These are phyloP conservation scores for Ips nitidus DNA, from an alignment of 1,140 invertebrate species.

Conservation along the genomic window DNA sequence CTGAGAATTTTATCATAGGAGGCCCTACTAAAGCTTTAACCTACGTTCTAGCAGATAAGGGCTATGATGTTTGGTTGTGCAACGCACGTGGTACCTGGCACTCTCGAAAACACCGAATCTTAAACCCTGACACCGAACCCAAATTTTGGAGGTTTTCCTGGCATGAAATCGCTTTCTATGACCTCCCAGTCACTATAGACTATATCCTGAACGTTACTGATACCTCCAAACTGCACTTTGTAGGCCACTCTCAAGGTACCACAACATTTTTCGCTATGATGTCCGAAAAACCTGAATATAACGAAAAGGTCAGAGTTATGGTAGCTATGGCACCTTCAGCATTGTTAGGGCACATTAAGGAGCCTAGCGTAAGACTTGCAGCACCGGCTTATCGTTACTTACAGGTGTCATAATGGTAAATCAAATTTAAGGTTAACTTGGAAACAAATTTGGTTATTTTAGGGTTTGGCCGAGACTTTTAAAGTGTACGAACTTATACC, in stretches of 20 bases:
- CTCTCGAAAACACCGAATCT: conserved; percentile 58
- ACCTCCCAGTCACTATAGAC: conserved; percentile 71
- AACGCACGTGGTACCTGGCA: conserved; percentile 71
- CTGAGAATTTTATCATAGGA: conserved; percentile 65
- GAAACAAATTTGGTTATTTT: background rate
- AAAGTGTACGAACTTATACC: conserved; percentile 25
- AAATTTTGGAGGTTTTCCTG: conserved; percentile 59
- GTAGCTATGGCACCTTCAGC: conserved; percentile 69
- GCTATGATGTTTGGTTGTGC: conserved; percentile 74
- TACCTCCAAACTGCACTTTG: conserved; percentile 55
- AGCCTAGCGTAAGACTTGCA: conserved; percentile 11
- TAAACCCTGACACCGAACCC: conserved; percentile 55
- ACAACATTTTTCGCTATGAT: conserved; percentile 57
- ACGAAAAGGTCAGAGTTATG: conserved; percentile 64
- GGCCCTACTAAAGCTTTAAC: conserved; percentile 61
- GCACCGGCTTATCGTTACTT: conserved; percentile 27
- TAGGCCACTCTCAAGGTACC: conserved; percentile 61
- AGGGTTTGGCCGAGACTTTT: conserved; percentile 16
- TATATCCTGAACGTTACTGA: conserved; percentile 62
- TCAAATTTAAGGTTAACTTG: background rate
- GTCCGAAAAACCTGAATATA: conserved; percentile 61
- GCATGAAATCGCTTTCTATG: conserved; percentile 71
- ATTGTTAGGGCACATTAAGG: conserved; percentile 57
- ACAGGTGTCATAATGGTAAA: conserved; percentile 20
- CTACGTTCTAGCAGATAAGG: conserved; percentile 58